phyloP scores from a whole-genome alignment of 1,140 invertebrate species.

The Linepithema humile region DNA sequence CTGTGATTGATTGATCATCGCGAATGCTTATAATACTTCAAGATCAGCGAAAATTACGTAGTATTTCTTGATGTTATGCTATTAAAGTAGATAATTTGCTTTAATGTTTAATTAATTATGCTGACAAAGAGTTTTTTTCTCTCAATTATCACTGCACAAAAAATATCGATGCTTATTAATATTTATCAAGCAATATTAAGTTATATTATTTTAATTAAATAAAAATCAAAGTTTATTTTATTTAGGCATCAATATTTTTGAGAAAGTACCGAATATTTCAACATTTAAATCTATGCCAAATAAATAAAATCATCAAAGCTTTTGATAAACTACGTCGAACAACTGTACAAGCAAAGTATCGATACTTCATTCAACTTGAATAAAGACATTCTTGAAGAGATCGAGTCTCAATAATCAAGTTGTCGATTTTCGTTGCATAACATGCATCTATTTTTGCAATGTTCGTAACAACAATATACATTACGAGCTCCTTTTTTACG shows the following conservation, averaged over 20 bases:
- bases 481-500: not conserved
- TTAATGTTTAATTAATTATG: slow-evolving; percentile 4
- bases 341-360: not conserved
- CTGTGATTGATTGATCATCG: not conserved
- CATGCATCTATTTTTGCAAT: not conserved
- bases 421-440: not conserved
- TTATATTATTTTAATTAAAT: too few relatives aligned
- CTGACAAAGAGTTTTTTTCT: too few relatives aligned
- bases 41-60: too few relatives aligned
- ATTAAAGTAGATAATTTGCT: not conserved
- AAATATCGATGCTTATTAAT: too few relatives aligned
- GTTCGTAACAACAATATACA: not conserved
- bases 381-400: too few relatives aligned
- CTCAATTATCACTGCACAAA: too few relatives aligned
- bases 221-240: too few relatives aligned
- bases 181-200: too few relatives aligned
- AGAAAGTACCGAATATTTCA: not conserved
- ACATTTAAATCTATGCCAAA: not conserved
- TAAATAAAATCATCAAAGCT: not conserved
- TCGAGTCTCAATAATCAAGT: not conserved
- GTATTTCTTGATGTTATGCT: not conserved
- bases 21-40: not conserved
- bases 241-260: not conserved
- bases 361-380: not conserved
- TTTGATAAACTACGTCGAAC: not conserved